These are phyloP conservation scores for Cheilosia urbana DNA, from an alignment of 2,888 invertebrate species.

Conservation along the genomic window DNA sequence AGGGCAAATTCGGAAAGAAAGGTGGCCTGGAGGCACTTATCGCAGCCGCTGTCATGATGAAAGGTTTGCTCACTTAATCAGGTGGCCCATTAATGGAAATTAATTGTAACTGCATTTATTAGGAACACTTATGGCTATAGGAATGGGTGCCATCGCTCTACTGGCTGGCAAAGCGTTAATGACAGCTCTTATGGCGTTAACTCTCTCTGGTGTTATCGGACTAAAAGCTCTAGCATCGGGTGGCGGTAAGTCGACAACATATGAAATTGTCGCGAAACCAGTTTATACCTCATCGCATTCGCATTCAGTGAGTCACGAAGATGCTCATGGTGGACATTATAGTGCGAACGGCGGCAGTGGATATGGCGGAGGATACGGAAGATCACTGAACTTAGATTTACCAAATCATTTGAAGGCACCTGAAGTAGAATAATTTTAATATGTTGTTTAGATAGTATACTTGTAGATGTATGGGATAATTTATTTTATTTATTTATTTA, in stretches of 20 bases:
- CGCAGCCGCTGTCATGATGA: constrained; percentile 87
- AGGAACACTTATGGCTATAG: constrained; percentile 90
- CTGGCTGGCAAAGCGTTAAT: constrained; percentile 93
- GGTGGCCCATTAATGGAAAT: neutral
- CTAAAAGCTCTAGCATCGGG: constrained; percentile 88
- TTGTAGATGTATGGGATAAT: neutral
- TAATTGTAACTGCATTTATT: constrained; percentile 43
- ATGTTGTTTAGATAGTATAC: neutral
- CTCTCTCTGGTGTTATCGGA: constrained; percentile 90
- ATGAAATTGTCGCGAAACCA: constrained; percentile 93
- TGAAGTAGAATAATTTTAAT: constrained; percentile 6
- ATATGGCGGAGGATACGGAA: constrained; percentile 84
- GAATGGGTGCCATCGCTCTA: constrained; percentile 89
- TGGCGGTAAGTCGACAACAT: constrained; percentile 90
- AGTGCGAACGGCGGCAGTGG: constrained; percentile 85
- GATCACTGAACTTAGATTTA: constrained; percentile 80
- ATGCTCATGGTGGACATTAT: constrained; percentile 82
- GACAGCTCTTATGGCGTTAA: constrained; percentile 91
- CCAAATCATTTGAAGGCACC: constrained; percentile 76
- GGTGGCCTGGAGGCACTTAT: constrained; percentile 85
- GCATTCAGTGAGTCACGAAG: constrained; percentile 86
- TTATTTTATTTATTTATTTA: constrained; percentile 70
- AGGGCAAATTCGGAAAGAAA: constrained; percentile 85
- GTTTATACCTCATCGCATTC: constrained; percentile 88
- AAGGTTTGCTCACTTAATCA: constrained; percentile 83